Percentiles rank a stretch among this genome's conserved stretches.
These are phyloP conservation scores for Carollia perspicillata DNA, from an alignment of 2,113 vertebrate genomes.

Conservation along the genomic window DNA sequence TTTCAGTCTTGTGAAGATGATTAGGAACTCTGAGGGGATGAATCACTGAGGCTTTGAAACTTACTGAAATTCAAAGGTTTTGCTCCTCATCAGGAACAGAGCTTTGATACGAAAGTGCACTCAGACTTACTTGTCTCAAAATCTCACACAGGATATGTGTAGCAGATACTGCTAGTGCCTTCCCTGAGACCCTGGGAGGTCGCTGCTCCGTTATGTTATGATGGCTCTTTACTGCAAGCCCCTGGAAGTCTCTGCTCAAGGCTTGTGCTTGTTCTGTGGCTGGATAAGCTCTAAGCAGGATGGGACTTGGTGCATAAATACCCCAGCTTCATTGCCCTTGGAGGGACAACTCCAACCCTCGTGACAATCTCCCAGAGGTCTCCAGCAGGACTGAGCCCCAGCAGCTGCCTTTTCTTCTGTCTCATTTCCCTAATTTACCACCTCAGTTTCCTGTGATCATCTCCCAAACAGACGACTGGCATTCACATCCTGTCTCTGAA, in stretches of 20 bases:
- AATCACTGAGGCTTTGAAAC: conserved; percentile 49
- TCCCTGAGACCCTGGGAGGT: too few species aligned
- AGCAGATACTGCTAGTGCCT: background rate
- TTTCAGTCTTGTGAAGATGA: conserved; percentile 43
- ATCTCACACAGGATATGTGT: background rate
- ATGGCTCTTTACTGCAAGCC: background rate
- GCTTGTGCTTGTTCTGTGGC: background rate
- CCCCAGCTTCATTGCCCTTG: background rate
- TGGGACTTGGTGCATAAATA: too few species aligned
- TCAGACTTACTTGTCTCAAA: background rate
- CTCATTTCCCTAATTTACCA: background rate
- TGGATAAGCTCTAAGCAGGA: background rate
- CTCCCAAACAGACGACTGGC: background rate
- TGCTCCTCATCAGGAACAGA: background rate
- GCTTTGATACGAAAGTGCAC: background rate
- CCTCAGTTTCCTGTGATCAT: background rate
- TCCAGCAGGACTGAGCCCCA: background rate
- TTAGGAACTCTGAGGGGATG: background rate
- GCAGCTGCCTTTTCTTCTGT: background rate
- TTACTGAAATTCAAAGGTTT: background rate
- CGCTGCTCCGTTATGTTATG: fast-evolving
- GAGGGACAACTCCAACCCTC: background rate
- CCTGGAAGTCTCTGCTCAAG: background rate
- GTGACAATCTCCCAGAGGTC: background rate
- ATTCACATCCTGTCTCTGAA: background rate